Evolutionary conservation across 2,888 invertebrate species (phyloP).

Genomic region (Ectemnius lituratus): DNA sequence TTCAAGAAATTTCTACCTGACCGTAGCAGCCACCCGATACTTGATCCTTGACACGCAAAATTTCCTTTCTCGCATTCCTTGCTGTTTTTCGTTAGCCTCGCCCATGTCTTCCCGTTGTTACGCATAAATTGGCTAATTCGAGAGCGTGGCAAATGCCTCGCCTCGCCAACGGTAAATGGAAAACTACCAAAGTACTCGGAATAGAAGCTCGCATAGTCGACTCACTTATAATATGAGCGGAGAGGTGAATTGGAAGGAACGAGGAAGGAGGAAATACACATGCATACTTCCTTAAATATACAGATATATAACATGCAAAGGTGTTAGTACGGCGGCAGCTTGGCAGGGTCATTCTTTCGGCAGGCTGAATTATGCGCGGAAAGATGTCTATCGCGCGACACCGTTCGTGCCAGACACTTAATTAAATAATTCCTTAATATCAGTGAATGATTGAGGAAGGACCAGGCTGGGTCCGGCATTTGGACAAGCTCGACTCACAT

Average conservation of each 20-base stretch:
- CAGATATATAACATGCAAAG: neutral
- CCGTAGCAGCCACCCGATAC: slow-evolving; percentile 41
- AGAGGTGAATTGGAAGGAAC: too few species aligned
- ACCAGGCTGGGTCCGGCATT: neutral
- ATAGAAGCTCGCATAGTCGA: neutral
- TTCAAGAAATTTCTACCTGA: too few species aligned
- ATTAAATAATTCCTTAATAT: slow-evolving; percentile 6
- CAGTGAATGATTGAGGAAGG: neutral
- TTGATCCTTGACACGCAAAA: slow-evolving; percentile 39
- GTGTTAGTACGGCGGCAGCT: neutral
- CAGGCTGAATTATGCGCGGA: slow-evolving; percentile 1
- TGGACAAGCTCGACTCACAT: neutral
- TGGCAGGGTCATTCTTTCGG: too few species aligned
- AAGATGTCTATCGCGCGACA: neutral
- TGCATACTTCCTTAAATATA: neutral
- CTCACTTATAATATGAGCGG: too few species aligned
- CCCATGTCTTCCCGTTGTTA: slow-evolving; percentile 11
- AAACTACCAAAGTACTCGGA: neutral
- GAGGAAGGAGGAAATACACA: neutral
- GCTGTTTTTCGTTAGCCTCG: slow-evolving; percentile 27
- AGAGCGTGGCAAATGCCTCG: slow-evolving; percentile 10
- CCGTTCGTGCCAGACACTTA: neutral
- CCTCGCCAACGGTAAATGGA: neutral
- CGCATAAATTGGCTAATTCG: slow-evolving; percentile 26
- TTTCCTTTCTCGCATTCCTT: slow-evolving; percentile 42